A percentile compares a stretch with the other conserved stretches of the same genome.
Evolutionary conservation across 2,888 invertebrate species (phyloP).

Genomic region (Xestia rhomboidea): DNA sequence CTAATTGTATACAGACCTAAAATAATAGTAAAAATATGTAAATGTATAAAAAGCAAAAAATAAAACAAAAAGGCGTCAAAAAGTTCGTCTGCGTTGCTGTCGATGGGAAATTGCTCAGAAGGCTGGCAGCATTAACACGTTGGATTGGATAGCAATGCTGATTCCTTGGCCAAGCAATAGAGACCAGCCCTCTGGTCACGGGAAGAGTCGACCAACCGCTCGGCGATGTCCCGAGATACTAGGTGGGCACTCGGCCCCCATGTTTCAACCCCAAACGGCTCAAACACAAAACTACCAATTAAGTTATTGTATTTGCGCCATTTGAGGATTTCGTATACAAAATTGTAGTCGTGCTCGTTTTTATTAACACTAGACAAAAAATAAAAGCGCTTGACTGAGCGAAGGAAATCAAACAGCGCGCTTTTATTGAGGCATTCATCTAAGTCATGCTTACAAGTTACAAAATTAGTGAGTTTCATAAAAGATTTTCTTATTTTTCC

Average conservation of each 20-base stretch:
- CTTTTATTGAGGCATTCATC: background rate
- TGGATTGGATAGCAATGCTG: background rate
- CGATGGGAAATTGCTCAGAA: background rate
- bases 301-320: background rate
- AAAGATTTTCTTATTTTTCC: background rate
- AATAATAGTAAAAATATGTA: background rate
- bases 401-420: background rate
- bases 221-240: background rate
- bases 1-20: background rate
- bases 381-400: background rate
- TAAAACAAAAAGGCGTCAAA: background rate
- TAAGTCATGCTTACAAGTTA: too few species aligned
- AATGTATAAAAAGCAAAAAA: background rate
- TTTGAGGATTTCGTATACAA: background rate
- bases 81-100: background rate
- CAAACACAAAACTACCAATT: background rate
- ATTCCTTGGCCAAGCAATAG: background rate
- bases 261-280: background rate
- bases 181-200: background rate
- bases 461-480: background rate
- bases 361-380: background rate
- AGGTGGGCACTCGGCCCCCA: background rate
- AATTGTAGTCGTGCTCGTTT: background rate
- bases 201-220: background rate
- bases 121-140: background rate